These are phyloP conservation scores for Falco biarmicus DNA, from an alignment of 2,797 vertebrate species.

Conservation along the genomic window DNA sequence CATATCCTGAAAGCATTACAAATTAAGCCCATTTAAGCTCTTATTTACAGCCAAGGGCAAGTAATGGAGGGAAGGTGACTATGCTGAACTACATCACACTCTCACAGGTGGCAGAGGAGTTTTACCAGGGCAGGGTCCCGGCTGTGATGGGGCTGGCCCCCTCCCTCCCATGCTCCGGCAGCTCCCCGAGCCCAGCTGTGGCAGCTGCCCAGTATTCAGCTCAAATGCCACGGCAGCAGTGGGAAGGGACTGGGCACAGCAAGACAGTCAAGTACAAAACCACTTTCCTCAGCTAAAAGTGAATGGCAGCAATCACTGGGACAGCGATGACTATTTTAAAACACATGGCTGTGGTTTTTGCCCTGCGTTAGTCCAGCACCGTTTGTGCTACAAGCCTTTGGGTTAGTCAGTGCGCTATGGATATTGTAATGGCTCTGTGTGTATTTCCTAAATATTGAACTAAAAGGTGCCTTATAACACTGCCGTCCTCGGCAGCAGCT, in stretches of 20 bases:
- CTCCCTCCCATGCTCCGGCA: neutral
- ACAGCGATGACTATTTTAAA: fast-evolving
- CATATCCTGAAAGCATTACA: neutral
- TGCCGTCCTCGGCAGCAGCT: neutral
- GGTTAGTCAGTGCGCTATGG: fast-evolving
- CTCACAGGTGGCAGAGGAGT: neutral
- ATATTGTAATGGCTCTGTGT: neutral
- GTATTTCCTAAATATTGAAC: neutral
- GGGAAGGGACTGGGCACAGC: neutral
- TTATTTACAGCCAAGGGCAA: no score
- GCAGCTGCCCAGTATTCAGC: neutral
- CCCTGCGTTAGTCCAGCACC: neutral
- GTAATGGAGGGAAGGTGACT: neutral
- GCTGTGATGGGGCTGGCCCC: neutral
- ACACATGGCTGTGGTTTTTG: neutral
- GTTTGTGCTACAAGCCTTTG: neutral
- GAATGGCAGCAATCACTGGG: neutral
- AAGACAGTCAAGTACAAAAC: neutral
- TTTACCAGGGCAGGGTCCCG: neutral
- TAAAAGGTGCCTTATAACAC: slow-evolving; percentile 57
- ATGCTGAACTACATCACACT: fast-evolving
- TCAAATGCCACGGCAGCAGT: neutral
- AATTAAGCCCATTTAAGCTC: neutral
- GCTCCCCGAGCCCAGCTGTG: neutral
- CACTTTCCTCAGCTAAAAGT: neutral